These are phyloP conservation scores for Oryzias celebensis DNA, from an alignment of 2,113 vertebrate species.

Conservation along the genomic window DNA sequence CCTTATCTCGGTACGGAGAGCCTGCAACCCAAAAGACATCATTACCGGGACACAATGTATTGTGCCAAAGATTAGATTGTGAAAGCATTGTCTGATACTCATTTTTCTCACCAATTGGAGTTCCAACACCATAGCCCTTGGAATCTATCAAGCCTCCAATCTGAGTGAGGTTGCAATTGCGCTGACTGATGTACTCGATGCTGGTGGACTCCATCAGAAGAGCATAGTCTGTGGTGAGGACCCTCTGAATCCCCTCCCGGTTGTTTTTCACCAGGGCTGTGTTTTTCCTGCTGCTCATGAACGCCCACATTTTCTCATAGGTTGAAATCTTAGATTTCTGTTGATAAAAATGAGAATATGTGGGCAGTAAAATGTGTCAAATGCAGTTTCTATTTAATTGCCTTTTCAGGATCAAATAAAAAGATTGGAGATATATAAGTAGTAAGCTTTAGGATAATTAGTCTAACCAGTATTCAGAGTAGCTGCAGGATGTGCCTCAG, in stretches of 20 bases:
- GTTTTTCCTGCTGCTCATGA: constrained; percentile 97
- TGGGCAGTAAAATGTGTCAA: constrained; percentile 5
- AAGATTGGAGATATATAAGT: too few species aligned
- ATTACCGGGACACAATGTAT: not conserved
- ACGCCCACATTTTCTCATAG: constrained; percentile 99
- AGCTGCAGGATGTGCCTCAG: constrained; percentile 4
- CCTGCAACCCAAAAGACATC: constrained; percentile 68
- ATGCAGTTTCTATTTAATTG: not conserved
- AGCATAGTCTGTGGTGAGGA: constrained; percentile 93
- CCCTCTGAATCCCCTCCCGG: constrained; percentile 91
- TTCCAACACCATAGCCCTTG: constrained; percentile 97
- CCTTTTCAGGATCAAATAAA: too few species aligned
- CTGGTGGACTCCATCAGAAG: constrained; percentile 98
- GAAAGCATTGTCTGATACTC: not conserved
- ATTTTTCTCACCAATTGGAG: constrained; percentile 88
- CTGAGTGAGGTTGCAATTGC: constrained; percentile 98
- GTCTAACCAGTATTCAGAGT: constrained; percentile 16
- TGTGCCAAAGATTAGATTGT: not conserved
- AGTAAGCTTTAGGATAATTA: too few species aligned
- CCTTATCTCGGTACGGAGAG: constrained; percentile 94
- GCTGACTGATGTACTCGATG: constrained; percentile 97
- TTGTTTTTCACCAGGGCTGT: constrained; percentile 93
- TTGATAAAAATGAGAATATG: constrained; percentile 22
- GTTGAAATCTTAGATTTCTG: constrained; percentile 99
- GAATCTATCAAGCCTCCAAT: constrained; percentile 97